Base-by-base conservation (phyloP, 2,113 vertebrate genomes). In the Tricholaema leucomelas region DNA sequence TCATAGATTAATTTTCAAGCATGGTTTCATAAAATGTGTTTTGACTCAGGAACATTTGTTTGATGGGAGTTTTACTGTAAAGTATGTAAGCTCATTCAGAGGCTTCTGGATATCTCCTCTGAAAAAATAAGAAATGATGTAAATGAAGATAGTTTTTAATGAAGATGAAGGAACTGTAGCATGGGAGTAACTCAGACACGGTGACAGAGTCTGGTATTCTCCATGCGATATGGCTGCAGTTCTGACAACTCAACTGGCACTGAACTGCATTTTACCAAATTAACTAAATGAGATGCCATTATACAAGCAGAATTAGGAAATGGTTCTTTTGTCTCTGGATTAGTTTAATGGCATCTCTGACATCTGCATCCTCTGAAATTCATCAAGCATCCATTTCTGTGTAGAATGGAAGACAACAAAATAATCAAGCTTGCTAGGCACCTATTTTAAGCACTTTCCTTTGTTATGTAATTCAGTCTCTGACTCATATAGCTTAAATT, bases 181-280 rank as follows among this genome's bases (percentile, higher is more conserved):
- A 69, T 36, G 31, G 8, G 4, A 61, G 14, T 36, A 81, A 46
- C 25, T 81, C 36, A 70, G 25, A 8, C 14, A 40, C 63, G 83
- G 70, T 48, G 46, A 65, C 91, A 30, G 12, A 65, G 78, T 61
- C 35, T 55, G 23, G 12, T 73, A 42, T 61, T 66, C 10, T 71
- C 31, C 54, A 19, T 79, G 24, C 61, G 81, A 70, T 60, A 61
- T 27, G 56, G 27, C 52, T 52, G 30, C 52, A 67, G 20, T 92
- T 91, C 81, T 91, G 48, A 87, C 40, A 83, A 73, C 28, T 87
- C 70, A 86, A 4, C 80, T 73, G 84, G 44, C 52, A 71, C 66
- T 81, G 46, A 81, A 60, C 56, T 84, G 55, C 84, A 64, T 87
- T 91, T 87, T 91, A 76, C 65, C 63, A 76, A 93, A 74, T 71